These are phyloP conservation scores for Bursaphelenchus okinawaensis DNA, from an alignment of 2,888 invertebrate genomes.

Conservation along the genomic window DNA sequence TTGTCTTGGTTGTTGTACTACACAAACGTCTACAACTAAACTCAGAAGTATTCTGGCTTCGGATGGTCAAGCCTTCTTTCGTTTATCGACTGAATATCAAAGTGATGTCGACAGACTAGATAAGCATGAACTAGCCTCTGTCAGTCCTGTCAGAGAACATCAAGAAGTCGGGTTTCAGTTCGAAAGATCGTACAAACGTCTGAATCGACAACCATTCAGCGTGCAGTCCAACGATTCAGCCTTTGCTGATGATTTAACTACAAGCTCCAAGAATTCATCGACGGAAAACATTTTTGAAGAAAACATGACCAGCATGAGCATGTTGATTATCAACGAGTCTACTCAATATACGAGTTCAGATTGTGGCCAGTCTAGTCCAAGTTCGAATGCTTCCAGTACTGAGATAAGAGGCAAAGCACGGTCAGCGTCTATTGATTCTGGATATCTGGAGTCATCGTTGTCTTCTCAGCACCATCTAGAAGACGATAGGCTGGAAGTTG, in stretches of 20 bases:
- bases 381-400: neutral
- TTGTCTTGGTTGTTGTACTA: neutral
- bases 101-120: neutral
- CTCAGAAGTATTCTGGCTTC: neutral
- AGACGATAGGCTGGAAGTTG: neutral
- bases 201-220: slow-evolving; percentile 2
- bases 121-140: neutral
- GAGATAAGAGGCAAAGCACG: neutral
- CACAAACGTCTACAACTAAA: neutral
- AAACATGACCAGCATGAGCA: neutral
- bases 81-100: neutral
- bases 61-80: neutral
- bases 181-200: neutral
- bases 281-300: neutral
- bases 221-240: slow-evolving; percentile 14
- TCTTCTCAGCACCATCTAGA: slow-evolving; percentile 1
- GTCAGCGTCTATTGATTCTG: slow-evolving; percentile 9
- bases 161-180: neutral
- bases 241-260: slow-evolving; percentile 9
- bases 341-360: too few species aligned
- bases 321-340: neutral
- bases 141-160: neutral
- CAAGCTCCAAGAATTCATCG: neutral
- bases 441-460: slow-evolving; percentile 9
- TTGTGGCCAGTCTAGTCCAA: neutral